Conservation (phyloP, 2,797 vertebrate species). For the Manis pentadactyla region DNA sequence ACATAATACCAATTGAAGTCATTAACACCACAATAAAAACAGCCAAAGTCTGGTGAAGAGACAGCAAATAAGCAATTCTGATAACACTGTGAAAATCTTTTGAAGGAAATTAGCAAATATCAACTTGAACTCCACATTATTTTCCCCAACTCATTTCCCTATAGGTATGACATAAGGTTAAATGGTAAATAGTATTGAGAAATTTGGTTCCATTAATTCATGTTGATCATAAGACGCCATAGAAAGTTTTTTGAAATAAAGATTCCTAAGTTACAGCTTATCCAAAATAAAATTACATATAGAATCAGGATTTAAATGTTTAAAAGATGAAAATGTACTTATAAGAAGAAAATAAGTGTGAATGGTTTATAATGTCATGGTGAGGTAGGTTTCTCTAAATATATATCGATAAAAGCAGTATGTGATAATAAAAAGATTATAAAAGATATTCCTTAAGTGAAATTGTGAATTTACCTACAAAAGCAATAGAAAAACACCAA, state of each 20-base stretch:
- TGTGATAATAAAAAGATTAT: background rate
- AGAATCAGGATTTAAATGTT: background rate
- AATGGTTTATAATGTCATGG: background rate
- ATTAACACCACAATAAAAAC: background rate
- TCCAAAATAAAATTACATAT: background rate
- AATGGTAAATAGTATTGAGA: background rate
- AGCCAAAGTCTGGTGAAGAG: background rate
- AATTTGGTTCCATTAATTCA: background rate
- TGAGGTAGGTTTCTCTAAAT: background rate
- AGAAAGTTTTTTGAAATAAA: background rate
- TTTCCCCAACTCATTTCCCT: background rate
- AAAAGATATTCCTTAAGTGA: background rate
- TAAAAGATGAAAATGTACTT: background rate
- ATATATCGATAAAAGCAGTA: background rate
- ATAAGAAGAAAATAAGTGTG: background rate
- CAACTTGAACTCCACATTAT: background rate
- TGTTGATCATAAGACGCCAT: background rate
- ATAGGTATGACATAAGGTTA: background rate
- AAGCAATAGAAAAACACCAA: background rate
- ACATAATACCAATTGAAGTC: background rate
- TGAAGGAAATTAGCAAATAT: background rate
- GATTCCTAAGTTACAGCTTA: background rate
- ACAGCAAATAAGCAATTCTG: background rate
- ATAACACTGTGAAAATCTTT: background rate
- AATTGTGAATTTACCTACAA: background rate